phyloP scores from a whole-genome alignment of 2,888 invertebrate species.

The Diogma glabrata region DNA sequence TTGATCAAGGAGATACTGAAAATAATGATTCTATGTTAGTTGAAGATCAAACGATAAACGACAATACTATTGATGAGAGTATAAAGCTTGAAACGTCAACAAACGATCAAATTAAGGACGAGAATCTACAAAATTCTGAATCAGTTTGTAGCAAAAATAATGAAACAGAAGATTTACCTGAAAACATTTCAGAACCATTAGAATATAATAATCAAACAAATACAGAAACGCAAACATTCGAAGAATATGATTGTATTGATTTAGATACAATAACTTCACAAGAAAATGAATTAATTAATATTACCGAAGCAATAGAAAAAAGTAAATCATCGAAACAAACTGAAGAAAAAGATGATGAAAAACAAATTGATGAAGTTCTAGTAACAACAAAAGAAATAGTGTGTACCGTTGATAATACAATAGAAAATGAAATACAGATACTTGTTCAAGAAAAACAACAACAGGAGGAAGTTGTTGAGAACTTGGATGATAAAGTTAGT shows the following conservation, averaged over 20 bases:
- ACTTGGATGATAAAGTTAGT: background rate
- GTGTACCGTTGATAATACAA: background rate
- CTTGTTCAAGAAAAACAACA: background rate
- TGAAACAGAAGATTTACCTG: background rate
- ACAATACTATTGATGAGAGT: background rate
- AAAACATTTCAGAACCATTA: too few species aligned
- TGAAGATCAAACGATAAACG: too few species aligned
- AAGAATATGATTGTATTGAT: too few species aligned
- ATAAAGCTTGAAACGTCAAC: background rate
- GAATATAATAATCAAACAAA: background rate
- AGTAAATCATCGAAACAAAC: background rate
- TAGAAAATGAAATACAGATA: background rate
- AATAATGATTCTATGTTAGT: slow-evolving; percentile 2
- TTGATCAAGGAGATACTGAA: background rate
- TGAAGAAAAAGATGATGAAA: background rate
- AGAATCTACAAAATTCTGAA: too few species aligned
- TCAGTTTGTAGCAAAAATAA: background rate
- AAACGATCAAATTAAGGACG: background rate
- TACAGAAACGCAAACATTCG: background rate
- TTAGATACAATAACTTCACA: background rate
- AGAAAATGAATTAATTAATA: background rate
- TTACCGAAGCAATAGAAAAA: background rate
- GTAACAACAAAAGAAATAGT: background rate
- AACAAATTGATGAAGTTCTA: too few species aligned
- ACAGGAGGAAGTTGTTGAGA: background rate